These are phyloP conservation scores for Bujurquina vittata DNA, from an alignment of 2,113 vertebrate genomes.

Conservation along the genomic window DNA sequence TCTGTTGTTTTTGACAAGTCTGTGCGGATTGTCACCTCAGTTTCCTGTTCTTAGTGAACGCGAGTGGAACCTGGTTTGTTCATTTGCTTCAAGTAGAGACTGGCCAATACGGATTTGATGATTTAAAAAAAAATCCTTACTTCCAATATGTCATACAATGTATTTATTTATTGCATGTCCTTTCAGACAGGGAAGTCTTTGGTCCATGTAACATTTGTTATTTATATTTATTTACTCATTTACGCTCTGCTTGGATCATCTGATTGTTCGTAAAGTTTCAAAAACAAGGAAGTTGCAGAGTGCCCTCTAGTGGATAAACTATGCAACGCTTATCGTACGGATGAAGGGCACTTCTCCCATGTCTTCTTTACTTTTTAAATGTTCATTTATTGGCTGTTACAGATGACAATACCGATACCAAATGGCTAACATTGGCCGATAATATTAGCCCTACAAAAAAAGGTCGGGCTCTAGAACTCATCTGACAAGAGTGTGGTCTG, in stretches of 20 bases:
- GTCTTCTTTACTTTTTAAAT: not conserved
- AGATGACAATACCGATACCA: not conserved
- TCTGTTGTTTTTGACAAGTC: not conserved
- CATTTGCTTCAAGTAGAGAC: not conserved
- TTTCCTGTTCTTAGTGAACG: not conserved
- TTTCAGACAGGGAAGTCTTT: not conserved
- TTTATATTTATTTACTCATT: not conserved
- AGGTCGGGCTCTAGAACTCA: not conserved
- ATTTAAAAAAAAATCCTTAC: not conserved
- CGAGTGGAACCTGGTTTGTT: not conserved
- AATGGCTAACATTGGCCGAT: not conserved
- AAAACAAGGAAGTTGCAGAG: not conserved
- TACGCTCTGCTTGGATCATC: not conserved
- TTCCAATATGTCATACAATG: not conserved
- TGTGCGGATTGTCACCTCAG: not conserved
- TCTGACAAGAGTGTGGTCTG: not conserved
- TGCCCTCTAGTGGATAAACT: not conserved
- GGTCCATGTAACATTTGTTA: not conserved
- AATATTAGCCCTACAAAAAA: not conserved
- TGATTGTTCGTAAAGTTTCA: not conserved
- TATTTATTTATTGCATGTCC: not conserved
- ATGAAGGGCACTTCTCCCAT: not conserved
- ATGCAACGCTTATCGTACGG: too few relatives aligned
- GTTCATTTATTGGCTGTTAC: not conserved
- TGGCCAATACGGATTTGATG: not conserved